Percentiles rank a stretch among this genome's conserved stretches.
Evolutionary conservation across 2,113 vertebrate genomes (phyloP).

Genomic region (Miniopterus natalensis): DNA sequence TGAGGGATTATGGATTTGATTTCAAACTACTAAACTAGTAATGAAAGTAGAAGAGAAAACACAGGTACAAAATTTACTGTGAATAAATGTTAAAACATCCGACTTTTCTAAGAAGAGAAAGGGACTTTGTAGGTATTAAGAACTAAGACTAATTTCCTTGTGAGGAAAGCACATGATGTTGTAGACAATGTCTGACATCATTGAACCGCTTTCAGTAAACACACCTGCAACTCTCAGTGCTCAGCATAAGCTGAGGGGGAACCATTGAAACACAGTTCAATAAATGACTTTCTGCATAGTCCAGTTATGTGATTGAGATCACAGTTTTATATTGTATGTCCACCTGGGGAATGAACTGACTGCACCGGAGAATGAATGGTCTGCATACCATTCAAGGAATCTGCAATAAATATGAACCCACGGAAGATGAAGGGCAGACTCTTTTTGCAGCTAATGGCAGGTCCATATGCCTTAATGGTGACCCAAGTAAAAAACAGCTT

Average conservation of each 20-base stretch:
- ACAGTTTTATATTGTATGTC: background rate
- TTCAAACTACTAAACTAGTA: background rate
- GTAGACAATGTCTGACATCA: background rate
- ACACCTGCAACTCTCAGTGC: background rate
- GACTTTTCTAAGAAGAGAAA: slow-evolving; percentile 5
- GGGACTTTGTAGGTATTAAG: background rate
- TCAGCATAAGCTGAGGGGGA: background rate
- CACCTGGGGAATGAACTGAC: background rate
- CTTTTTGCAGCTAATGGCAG: background rate
- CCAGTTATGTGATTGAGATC: background rate
- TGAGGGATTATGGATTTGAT: background rate
- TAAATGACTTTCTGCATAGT: background rate
- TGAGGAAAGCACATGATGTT: background rate
- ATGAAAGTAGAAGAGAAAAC: background rate
- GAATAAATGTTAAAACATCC: background rate
- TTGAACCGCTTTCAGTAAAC: background rate
- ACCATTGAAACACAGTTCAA: background rate
- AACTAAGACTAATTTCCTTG: background rate
- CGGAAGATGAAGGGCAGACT: background rate
- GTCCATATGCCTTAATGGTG: background rate
- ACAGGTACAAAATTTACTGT: background rate
- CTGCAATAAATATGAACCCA: background rate
- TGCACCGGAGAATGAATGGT: background rate
- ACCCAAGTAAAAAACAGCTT: background rate
- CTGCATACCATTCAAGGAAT: background rate